Evolutionary conservation across 2,113 vertebrate genomes (phyloP).

Genomic region (Regulus satrapa): DNA sequence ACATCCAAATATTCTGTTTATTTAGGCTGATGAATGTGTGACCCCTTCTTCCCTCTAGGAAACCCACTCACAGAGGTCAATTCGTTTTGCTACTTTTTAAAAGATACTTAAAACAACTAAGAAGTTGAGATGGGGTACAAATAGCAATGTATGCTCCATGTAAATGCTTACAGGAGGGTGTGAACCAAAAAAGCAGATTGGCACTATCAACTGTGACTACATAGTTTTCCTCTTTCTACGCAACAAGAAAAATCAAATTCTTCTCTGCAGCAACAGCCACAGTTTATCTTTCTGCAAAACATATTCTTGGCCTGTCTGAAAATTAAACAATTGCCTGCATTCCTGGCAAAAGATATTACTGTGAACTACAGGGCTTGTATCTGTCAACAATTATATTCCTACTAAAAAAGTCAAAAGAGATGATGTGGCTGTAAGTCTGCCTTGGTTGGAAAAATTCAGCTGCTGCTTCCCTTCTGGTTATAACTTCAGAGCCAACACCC

Average conservation of each 20-base stretch:
- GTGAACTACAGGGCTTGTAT: background rate
- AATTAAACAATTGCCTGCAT: slow-evolving; percentile 47
- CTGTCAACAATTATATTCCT: background rate
- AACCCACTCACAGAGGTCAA: background rate
- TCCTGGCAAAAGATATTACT: slow-evolving; percentile 5
- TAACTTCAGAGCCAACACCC: slow-evolving; percentile 6
- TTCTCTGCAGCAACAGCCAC: background rate
- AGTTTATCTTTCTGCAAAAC: slow-evolving; percentile 34
- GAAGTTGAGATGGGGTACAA: background rate
- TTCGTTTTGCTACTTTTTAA: background rate
- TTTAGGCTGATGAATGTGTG: background rate
- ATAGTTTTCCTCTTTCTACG: background rate
- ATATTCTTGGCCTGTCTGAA: slow-evolving; percentile 17
- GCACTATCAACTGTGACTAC: background rate
- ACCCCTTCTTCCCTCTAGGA: background rate
- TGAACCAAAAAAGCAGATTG: background rate
- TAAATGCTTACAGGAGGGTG: background rate
- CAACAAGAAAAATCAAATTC: background rate
- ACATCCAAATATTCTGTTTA: background rate
- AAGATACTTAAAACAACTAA: background rate
- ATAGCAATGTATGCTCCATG: background rate
- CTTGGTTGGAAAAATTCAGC: slow-evolving; percentile 28
- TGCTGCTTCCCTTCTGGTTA: background rate
- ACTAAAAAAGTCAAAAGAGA: slow-evolving; percentile 11
- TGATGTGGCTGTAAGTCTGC: background rate